A percentile compares a stretch with the other conserved stretches of the same genome.
Evolutionary conservation across 2,797 vertebrate genomes (phyloP).

Genomic region (Channa striata): DNA sequence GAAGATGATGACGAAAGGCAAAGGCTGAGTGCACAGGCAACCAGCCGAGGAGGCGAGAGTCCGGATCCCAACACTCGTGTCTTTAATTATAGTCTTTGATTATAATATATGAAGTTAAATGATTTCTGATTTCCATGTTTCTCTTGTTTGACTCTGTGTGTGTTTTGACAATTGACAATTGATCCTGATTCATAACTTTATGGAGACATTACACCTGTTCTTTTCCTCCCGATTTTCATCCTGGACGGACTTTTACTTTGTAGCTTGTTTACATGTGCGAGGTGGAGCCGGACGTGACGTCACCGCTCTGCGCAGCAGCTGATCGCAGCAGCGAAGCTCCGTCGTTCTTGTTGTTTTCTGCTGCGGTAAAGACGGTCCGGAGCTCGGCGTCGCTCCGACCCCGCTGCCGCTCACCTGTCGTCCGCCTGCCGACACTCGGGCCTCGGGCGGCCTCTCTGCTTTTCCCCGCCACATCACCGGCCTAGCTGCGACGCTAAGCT

Average conservation of each 20-base stretch:
- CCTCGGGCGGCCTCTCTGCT: neutral
- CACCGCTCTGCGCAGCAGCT: conserved; percentile 72
- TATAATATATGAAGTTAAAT: too few relatives aligned
- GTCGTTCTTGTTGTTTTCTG: conserved; percentile 1
- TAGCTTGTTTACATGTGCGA: conserved; percentile 38
- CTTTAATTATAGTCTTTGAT: too few relatives aligned
- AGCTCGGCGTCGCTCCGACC: fast-evolving
- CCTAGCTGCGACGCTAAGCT: conserved; percentile 62
- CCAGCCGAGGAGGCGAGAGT: too few relatives aligned
- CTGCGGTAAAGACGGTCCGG: neutral
- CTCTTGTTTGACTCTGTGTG: too few relatives aligned
- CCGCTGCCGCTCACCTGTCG: neutral
- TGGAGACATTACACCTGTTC: neutral
- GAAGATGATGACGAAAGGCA: too few relatives aligned
- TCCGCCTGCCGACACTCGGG: neutral
- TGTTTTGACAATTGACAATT: too few relatives aligned
- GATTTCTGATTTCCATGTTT: too few relatives aligned
- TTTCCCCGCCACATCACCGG: conserved; percentile 7
- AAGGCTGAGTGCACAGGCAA: too few relatives aligned
- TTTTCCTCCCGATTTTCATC: too few relatives aligned
- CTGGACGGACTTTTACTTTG: conserved; percentile 27
- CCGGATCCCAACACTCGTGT: too few relatives aligned
- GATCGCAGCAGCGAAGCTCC: conserved; percentile 53
- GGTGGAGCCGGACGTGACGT: conserved; percentile 67
- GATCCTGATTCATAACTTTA: too few relatives aligned